phyloP scores from a whole-genome alignment of 2,113 vertebrate species.

The Litocranius walleri region DNA sequence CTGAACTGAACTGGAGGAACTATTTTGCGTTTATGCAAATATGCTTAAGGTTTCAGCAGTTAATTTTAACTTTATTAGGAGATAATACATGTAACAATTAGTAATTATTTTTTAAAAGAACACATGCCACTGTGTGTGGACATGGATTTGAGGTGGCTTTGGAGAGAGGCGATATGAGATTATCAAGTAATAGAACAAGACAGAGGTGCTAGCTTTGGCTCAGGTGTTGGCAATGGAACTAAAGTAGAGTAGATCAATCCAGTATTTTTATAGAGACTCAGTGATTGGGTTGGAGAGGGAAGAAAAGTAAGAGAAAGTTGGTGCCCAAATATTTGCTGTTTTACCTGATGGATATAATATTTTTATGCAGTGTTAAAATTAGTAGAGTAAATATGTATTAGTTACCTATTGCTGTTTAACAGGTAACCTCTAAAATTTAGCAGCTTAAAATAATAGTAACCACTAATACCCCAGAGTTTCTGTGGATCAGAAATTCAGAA shows the following conservation, averaged over 20 bases:
- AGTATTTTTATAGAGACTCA: neutral
- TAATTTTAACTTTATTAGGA: too few species aligned
- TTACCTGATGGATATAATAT: neutral
- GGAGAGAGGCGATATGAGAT: neutral
- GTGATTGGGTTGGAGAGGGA: neutral
- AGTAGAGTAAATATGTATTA: neutral
- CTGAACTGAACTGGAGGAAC: neutral
- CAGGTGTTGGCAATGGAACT: neutral
- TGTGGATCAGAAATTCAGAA: neutral
- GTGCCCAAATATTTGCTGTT: neutral
- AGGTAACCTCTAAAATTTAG: neutral
- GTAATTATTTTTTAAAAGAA: neutral
- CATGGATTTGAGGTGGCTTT: neutral
- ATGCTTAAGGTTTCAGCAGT: too few species aligned
- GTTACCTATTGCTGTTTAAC: neutral
- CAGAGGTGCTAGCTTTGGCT: neutral
- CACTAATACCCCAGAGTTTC: neutral
- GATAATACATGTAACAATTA: too few species aligned
- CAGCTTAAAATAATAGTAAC: neutral
- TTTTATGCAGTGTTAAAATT: neutral
- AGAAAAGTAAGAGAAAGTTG: neutral
- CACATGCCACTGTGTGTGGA: neutral
- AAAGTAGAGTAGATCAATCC: neutral
- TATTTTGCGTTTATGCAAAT: neutral
- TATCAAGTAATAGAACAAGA: neutral